Base-by-base conservation (phyloP, 1,140 invertebrate species). In the Muscidifurax raptorellus region DNA sequence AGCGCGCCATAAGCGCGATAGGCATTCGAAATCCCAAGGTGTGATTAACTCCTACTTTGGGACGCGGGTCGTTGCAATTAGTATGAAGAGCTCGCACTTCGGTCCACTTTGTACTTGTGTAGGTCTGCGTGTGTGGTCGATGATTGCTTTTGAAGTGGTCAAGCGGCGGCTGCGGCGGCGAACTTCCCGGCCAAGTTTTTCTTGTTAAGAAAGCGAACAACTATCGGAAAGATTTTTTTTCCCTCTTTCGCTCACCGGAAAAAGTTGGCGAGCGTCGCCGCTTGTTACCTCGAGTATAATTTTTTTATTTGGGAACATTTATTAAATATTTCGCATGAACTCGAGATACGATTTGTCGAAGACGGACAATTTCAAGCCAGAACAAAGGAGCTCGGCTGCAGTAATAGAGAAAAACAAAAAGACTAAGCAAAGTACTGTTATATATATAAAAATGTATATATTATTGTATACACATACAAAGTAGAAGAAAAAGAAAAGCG, bases 11-110 rank as follows among this genome's bases (percentile, higher is more conserved):
- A 72, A 47, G 30, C 40, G 69, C 47, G 71, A 82, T 71, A 3
- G 22, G 80, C 80, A 82, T 82, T 82, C 80, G n/a, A 40, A 82
- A 75, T 75, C 22, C 13, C 47, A 22, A 25, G 47, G 12, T 66
- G 71, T 44, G 80, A 75, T 82, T 75, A 75, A 82, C 52, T 82
- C 52, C 22, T 66, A 76, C 72, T 82, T 40, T 52, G 69, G 44
- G 27, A 69, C 28, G 66, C 66, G 72, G 72, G 71, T 64, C 71
- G 64, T 66, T 47, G 71, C 71, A 82, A 82, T 82, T 75, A 82
- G 71, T 82, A 82, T 75, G 71, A 66, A 52, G 13, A 30, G 12
- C 52, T 10, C 5, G 36, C 36, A 40, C 36, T 59, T 59, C 3
- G 12, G 66, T 10, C 27, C 66, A n/a, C 25, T 69, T 30, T 30